Base-by-base conservation (phyloP, 2,797 vertebrate genomes). In the Botia almorhae region DNA sequence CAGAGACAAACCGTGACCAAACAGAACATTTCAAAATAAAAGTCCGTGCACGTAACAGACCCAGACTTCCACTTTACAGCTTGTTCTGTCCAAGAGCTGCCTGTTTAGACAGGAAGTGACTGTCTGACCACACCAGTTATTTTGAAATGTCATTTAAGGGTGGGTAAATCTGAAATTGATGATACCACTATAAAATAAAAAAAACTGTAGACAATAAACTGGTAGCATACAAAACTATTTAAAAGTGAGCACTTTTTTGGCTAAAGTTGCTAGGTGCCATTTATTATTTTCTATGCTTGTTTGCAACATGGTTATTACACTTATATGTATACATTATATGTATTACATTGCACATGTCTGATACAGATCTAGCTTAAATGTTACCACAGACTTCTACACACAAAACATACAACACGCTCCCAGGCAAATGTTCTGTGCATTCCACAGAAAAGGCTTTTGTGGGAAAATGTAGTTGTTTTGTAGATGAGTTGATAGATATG, bases 401-500 rank as follows among this genome's bases (percentile, higher is more conserved):
- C 48, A 17, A 21, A 64, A 65, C 58, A 80, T 53, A 51, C 21
- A 80, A 48, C 61, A 64, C 1, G 13, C 50, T 67, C 13, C 63
- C 56, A n/a, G 26, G 13, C 50, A 50, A 71, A 72, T 23, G 78
- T 56, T 68, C 12, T 68, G 17, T 46, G 48, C 63, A 65, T 26
- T 61, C 77, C 36, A 26, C 64, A 61, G 33, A n/a, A 36, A 50
- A 7, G 71, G 77, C 85, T 87, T 91, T 86, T 83, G 88, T 85
- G 86, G 81, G 82, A 87, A 83, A 84, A 76, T 82, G 83, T 84
- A 82, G 82, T 76, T 81, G 72, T 53, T 48, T 78, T 51, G 64
- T 69, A 74, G n/a, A n/a, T n/a, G n/a, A 12, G 46, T 80, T 89
- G 82, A 89, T 89, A 85, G 69, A 87, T 90, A 88, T 64, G 82